A percentile compares a stretch with the other conserved stretches of the same genome.
Evolutionary conservation across 1,140 invertebrate species (phyloP).

Genomic region (Harpegnathos saltator): DNA sequence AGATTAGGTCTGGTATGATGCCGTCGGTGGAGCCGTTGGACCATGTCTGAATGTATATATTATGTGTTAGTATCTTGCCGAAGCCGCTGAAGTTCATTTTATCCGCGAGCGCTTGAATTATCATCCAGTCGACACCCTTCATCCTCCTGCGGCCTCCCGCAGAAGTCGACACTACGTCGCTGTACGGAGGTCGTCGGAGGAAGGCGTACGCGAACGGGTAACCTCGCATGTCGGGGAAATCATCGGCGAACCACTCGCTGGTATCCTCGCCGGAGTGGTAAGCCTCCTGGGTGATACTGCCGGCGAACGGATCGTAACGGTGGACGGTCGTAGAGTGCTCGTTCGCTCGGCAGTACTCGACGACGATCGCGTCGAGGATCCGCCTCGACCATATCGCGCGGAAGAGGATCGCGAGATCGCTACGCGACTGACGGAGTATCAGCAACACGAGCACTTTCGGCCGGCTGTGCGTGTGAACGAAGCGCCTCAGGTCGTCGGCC

Average conservation of each 20-base stretch:
- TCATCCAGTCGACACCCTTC: not conserved
- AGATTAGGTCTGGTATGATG: not conserved
- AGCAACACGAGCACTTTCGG: constrained; percentile 17
- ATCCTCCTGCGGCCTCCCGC: not conserved
- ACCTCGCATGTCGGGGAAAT: constrained; percentile 24
- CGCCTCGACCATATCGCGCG: constrained; percentile 11
- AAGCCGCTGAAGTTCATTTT: constrained; percentile 21
- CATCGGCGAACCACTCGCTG: not conserved
- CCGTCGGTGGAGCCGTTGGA: not conserved
- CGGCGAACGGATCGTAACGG: constrained; percentile 16
- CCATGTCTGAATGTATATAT: not conserved
- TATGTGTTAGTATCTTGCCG: not conserved
- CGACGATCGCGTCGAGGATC: constrained; percentile 35
- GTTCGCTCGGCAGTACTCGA: not conserved
- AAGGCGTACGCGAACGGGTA: not conserved
- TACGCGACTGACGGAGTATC: constrained; percentile 30
- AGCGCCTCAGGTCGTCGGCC: constrained; percentile 5
- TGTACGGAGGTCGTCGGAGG: not conserved
- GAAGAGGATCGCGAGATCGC: constrained; percentile 1
- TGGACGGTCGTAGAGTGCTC: not conserved
- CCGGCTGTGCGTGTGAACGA: not conserved
- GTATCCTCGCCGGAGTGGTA: not conserved
- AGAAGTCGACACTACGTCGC: not conserved
- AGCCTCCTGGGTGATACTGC: not conserved
- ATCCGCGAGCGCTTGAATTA: not conserved